phyloP scores from a whole-genome alignment of 2,888 invertebrate genomes.

The Lamellibrachia satsuma region DNA sequence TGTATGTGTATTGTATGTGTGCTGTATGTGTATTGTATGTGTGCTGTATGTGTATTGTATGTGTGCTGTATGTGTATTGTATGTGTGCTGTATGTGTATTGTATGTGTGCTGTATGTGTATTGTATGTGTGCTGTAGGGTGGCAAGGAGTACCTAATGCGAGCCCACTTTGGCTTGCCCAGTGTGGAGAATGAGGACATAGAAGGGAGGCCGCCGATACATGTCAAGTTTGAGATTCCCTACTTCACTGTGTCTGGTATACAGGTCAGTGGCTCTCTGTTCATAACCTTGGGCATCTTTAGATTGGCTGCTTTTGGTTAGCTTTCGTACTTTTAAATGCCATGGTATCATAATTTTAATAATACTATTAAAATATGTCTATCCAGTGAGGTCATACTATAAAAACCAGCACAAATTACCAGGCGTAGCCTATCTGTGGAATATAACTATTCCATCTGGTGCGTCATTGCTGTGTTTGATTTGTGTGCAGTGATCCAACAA shows the following conservation, averaged over 20 bases:
- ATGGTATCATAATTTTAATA: background rate
- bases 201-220: constrained; percentile 98
- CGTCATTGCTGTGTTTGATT: background rate
- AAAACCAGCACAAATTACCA: background rate
- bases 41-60: no score
- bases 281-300: background rate
- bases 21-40: no score
- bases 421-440: background rate
- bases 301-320: no score
- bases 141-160: constrained; percentile 98
- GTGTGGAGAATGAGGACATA: constrained; percentile 90
- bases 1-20: no score
- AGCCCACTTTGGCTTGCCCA: constrained; percentile 96
- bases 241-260: constrained; percentile 98
- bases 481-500: background rate
- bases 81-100: no score
- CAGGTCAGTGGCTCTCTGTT: constrained; percentile 73
- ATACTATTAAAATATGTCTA: background rate
- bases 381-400: background rate
- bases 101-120: background rate
- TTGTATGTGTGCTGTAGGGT: constrained; percentile 69
- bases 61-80: no score
- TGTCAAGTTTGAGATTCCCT: constrained; percentile 98
- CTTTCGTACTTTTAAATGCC: background rate
- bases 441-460: background rate